phyloP scores from a whole-genome alignment of 2,888 invertebrate genomes.

The Herminia tarsipennalis region DNA sequence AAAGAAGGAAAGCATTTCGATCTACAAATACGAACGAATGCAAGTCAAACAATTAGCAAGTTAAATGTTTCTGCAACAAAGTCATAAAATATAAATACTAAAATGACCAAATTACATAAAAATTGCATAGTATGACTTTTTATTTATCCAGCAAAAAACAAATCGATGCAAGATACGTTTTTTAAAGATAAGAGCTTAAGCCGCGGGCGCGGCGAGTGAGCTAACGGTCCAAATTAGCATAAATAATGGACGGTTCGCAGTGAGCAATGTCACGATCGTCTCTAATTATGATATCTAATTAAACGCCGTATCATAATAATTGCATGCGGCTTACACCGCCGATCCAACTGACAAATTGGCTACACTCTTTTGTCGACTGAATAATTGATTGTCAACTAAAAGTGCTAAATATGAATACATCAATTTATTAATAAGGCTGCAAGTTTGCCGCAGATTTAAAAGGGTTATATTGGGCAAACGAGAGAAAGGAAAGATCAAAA shows the following conservation, averaged over 20 bases:
- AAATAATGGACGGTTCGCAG: constrained; percentile 66
- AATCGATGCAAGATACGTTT: constrained; percentile 28
- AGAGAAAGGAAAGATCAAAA: too few species aligned
- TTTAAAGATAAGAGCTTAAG: constrained; percentile 30
- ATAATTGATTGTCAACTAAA: too few species aligned
- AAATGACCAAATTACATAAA: not conserved
- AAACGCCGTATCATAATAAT: constrained; percentile 64
- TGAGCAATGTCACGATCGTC: constrained; percentile 62
- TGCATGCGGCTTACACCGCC: too few species aligned
- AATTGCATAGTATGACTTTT: not conserved
- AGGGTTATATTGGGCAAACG: too few species aligned
- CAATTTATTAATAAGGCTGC: too few species aligned
- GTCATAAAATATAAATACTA: not conserved
- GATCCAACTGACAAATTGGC: too few species aligned
- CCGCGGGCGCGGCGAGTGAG: constrained; percentile 14
- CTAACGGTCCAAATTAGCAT: constrained; percentile 62
- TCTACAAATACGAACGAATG: not conserved
- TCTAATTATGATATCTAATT: constrained; percentile 72
- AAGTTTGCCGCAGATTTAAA: too few species aligned
- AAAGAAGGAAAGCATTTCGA: too few species aligned
- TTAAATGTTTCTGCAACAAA: constrained; percentile 8
- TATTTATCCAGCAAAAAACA: constrained; percentile 7
- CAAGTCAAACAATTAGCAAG: not conserved
- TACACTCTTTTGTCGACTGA: too few species aligned
- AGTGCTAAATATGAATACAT: too few species aligned